Base-by-base conservation (phyloP, 2,888 invertebrate species). In the Pollenia angustigena region DNA sequence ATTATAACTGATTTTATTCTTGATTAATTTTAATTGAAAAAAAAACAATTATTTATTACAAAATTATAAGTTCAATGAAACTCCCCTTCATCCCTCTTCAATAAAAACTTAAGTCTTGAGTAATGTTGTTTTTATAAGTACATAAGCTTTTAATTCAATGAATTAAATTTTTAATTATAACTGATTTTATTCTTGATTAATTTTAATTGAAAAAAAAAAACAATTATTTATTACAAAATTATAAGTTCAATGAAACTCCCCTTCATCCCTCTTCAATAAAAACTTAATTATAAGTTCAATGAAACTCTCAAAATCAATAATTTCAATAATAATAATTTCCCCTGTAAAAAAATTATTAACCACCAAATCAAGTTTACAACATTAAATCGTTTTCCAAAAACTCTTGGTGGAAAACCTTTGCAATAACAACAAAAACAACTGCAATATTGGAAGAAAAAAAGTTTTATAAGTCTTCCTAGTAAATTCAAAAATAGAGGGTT, bases 391-490 rank as follows among this genome's bases (percentile, higher is more conserved):
- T 80, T 71, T 12, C 14, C 16, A 60, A 62, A 72, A 54, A 46
- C 52, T 60, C 2, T 72, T 64, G 54, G 54, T 72, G 46, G 10
- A 62, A 60, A 72, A 72, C 14, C 62, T 80, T 71, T 40, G 40
- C 42, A n/a, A 52, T 8, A 46, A 4, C 48, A 64, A 44, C 44
- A n/a, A 52, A 4, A 46, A 4, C 48, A 44, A 44, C 44, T n/a
- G 44, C 62, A 56, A 42, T 52, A 69, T 16, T 4, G 3, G n/a
- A 76, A 44, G 23, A 44, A 10, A 40, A 32, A 60, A 71, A 80
- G 71, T 80, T 71, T 52, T 71, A 80, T 71, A 80, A 79, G 58
- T 42, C 79, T 60, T 69, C 40, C 3, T 32, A 42, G 40, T n/a
- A 60, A 11, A 52, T 79, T 58, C 7, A n/a, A 71, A 32, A 52